Conservation (phyloP, 2,113 vertebrate genomes). For the Pedetes capensis region DNA sequence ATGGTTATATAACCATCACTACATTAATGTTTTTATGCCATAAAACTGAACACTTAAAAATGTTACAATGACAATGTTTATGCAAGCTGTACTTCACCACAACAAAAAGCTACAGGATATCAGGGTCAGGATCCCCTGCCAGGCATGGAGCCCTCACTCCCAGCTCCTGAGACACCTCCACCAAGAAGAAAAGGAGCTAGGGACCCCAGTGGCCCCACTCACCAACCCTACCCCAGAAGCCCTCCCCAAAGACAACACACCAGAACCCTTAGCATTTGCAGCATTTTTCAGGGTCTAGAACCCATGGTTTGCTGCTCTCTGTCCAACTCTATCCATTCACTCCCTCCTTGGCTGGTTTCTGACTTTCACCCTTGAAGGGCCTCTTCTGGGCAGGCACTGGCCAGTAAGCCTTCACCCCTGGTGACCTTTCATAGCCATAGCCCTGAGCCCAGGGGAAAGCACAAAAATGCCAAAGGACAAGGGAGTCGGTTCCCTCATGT, state of each 20-base stretch:
- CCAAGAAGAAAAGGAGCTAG: background rate
- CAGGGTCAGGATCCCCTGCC: too few species aligned
- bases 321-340: background rate
- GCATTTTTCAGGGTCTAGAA: background rate
- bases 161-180: background rate
- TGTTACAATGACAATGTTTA: background rate
- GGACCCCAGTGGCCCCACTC: background rate
- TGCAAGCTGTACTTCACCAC: rapidly evolving
- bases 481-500: rapidly evolving
- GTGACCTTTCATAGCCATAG: too few species aligned
- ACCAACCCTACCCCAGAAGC: background rate
- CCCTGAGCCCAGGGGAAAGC: background rate
- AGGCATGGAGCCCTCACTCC: background rate
- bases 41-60: background rate
- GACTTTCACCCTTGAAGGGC: background rate
- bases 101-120: background rate
- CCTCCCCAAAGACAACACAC: background rate
- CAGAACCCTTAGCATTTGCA: rapidly evolving
- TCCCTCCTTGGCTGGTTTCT: rapidly evolving
- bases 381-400: rapidly evolving
- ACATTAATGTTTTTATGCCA: background rate
- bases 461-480: background rate
- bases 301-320: background rate
- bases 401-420: background rate
- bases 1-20: rapidly evolving